A percentile compares a stretch with the other conserved stretches of the same genome.
phyloP scores from a whole-genome alignment of 2,797 vertebrate species.

The Remorina albescens region DNA sequence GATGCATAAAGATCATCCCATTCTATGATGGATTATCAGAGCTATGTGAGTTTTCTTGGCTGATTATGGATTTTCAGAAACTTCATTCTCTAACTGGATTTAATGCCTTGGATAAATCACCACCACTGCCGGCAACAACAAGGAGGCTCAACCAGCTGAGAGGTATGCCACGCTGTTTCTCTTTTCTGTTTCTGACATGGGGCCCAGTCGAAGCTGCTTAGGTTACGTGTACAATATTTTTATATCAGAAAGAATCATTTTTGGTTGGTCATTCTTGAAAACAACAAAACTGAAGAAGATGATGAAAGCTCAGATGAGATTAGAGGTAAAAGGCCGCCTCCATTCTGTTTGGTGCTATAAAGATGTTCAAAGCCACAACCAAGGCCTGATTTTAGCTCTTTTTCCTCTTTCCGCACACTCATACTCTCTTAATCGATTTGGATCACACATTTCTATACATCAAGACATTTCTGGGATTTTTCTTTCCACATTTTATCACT shows the following conservation, averaged over 20 bases:
- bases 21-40: constrained; percentile 29
- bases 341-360: background rate
- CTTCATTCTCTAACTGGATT: constrained; percentile 42
- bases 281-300: background rate
- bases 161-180: constrained; percentile 56
- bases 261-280: background rate
- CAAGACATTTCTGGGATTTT: background rate
- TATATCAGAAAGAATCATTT: background rate
- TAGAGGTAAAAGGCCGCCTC: background rate
- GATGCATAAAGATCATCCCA: constrained; percentile 4
- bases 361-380: background rate
- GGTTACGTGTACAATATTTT: background rate
- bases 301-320: background rate
- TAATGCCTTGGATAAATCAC: background rate
- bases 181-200: background rate
- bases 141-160: constrained; percentile 8
- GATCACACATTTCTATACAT: background rate
- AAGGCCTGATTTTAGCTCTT: constrained; percentile 7
- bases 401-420: constrained; percentile 11
- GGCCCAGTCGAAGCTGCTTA: background rate
- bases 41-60: background rate
- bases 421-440: background rate
- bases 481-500: constrained; percentile 17
- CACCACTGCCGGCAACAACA: background rate
- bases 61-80: constrained; percentile 24